Base-by-base conservation (phyloP, 2,888 invertebrate species). In the Leistus spinibarbis region DNA sequence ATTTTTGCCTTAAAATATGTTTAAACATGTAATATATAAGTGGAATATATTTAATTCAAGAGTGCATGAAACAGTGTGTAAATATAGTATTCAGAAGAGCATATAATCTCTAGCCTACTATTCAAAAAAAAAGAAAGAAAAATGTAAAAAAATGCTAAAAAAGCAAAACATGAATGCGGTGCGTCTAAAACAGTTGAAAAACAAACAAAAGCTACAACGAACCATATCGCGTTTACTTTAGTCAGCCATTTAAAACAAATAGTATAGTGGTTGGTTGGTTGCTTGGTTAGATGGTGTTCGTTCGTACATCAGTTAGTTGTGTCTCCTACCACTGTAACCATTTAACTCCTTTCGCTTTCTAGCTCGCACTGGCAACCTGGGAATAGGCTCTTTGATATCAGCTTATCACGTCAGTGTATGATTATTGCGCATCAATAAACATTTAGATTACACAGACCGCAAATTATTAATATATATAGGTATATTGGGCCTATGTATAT, bases 361-460 rank as follows among this genome's bases (percentile, higher is more conserved):
- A 10, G 16, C 60, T 5, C 54, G 5, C 10, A 40, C 13, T 40
- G 60, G 60, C 13, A 17, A 54, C 24, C 53, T 63, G 17, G 27
- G 40, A 62, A 40, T n/a, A 69, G 69, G 69, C 62, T 69, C 71
- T 73, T 73, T 73, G 73, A 73, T 73, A 73, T 73, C 73, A 73
- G 73, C 73, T 73, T 73, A 73, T 73, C 73, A 67, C 73, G 73
- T 73, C 73, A 67, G 73, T 73, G 73, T 73, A 73, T 73, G 73
- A 73, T 73, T 73, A 73, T 73, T 73, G 73, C 73, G 73, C 73
- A 73, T 73, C 73, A 73, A 73, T 73, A 73, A 73, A 73, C 73
- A 73, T 73, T 73, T 73, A 73, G 73, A 73, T 73, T 73, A 73
- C 67, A 67, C 73, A 67, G 73, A 73, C 73, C 73, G 73, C 73